Evolutionary conservation across 2,797 vertebrate species (phyloP).

Genomic region (Rhynchonycteris naso): DNA sequence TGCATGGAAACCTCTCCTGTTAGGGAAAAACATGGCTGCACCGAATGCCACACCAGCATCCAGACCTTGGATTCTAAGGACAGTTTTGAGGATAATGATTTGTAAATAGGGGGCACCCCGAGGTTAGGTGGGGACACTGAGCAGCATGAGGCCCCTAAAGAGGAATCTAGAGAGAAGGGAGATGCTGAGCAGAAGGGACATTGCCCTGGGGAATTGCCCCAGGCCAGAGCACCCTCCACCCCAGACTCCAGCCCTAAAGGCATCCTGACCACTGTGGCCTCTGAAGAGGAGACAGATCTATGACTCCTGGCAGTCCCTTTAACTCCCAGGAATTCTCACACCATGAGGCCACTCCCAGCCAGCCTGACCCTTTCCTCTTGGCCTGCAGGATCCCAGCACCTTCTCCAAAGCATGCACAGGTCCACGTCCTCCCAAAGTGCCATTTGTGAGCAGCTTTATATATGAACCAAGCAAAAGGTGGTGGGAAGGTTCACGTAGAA

Average conservation of each 20-base stretch:
- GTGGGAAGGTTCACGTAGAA: fast-evolving
- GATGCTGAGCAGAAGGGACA: too few species aligned
- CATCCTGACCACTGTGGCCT: fast-evolving
- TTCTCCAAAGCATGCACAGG: not conserved
- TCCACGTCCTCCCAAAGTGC: not conserved
- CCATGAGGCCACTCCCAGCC: not conserved
- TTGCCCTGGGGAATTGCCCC: not conserved
- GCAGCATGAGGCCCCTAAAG: fast-evolving
- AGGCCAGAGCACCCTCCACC: not conserved
- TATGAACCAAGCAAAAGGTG: not conserved
- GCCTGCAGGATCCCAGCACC: too few species aligned
- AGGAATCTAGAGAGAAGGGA: not conserved
- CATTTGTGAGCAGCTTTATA: not conserved
- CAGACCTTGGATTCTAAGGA: not conserved
- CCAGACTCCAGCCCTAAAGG: too few species aligned
- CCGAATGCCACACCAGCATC: fast-evolving
- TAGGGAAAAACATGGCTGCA: not conserved
- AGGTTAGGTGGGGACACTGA: not conserved
- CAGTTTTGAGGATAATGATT: not conserved
- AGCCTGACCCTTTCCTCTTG: not conserved
- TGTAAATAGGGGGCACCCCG: too few species aligned
- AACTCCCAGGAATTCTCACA: not conserved
- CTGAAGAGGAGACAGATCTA: not conserved
- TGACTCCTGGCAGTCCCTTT: not conserved
- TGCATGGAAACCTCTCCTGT: not conserved